Conservation (phyloP, 2,888 invertebrate genomes). For the Eugnorisma glareosa region DNA sequence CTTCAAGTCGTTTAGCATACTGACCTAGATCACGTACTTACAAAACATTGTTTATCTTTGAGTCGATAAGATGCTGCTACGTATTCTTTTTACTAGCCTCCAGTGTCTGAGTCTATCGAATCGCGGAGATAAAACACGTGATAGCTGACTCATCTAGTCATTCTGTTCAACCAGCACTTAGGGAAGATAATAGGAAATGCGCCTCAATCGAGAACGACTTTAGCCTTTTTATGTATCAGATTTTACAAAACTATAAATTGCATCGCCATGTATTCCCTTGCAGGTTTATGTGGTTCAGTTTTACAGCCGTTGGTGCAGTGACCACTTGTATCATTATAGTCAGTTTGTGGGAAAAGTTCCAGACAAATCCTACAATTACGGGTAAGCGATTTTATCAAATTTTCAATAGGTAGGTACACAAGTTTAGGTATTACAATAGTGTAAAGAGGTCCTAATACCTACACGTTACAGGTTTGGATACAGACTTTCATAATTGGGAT, state of each 20-base stretch:
- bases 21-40: not conserved
- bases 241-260: not conserved
- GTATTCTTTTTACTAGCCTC: not conserved
- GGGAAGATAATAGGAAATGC: not conserved
- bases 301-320: constrained; percentile 92
- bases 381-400: constrained; percentile 78
- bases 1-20: not conserved
- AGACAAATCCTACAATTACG: constrained; percentile 95
- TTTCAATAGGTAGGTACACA: not conserved
- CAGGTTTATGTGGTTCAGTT: constrained; percentile 95
- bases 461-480: constrained; percentile 91
- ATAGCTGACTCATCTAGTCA: not conserved
- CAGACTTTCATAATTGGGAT: constrained; percentile 95
- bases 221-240: not conserved
- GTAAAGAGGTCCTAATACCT: not conserved
- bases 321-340: constrained; percentile 94
- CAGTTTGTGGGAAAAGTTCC: constrained; percentile 95
- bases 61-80: not conserved
- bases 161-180: not conserved
- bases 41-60: not conserved
- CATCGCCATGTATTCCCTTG: constrained; percentile 18
- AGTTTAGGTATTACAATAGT: not conserved
- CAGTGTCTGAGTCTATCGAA: not conserved
- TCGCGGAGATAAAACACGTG: not conserved
- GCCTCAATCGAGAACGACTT: not conserved